Base-by-base conservation (phyloP, 2,797 vertebrate species). In the Sternarchorhynchus goeldii region DNA sequence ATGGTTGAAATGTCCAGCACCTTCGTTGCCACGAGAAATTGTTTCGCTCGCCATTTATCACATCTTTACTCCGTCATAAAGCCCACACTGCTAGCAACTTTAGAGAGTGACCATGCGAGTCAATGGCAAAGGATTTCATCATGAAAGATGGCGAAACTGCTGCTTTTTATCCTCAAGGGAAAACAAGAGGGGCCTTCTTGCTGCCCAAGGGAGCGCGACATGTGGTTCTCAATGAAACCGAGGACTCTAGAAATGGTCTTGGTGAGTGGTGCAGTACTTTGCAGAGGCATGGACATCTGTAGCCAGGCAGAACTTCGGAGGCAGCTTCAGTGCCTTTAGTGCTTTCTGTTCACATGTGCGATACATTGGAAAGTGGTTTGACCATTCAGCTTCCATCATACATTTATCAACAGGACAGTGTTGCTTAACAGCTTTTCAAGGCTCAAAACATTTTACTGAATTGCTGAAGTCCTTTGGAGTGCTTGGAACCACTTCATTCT, bases 171-270 rank as follows among this genome's bases (percentile, higher is more conserved):
- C 71, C 70, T 94, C 81, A 96, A 99, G 96, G 96, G 95, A 95
- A 95, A 89, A 94, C 90, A 6, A 95, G 94, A 93, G 94, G 93
- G 90, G 94, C 92, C 5, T 95, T 99, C 86, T 93, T 89, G 68
- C 90, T 98, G 89, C 95, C 96, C 82, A 96, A 93, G 93, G 95
- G 95, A 96, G 95, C 95, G 83, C 93, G 93, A 85, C 95, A 94
- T 91, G 88, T 97, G 88, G 95, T 93, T 92, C 91, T 97, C 87
- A 96, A 93, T 92, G 94, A 96, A 93, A 95, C 90, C 0, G 95
- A 95, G 84, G 92, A 95, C 75, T 92, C 90, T 93, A 95, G 93
- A 94, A 96, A 94, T 89, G 87, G 90, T 1, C 85, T 98, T 86
- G 95, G 94, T 96, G 94, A 98, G 96, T 96, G 74, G 76, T 73